phyloP scores from a whole-genome alignment of 2,113 vertebrate genomes.

The Dromaius novaehollandiae region DNA sequence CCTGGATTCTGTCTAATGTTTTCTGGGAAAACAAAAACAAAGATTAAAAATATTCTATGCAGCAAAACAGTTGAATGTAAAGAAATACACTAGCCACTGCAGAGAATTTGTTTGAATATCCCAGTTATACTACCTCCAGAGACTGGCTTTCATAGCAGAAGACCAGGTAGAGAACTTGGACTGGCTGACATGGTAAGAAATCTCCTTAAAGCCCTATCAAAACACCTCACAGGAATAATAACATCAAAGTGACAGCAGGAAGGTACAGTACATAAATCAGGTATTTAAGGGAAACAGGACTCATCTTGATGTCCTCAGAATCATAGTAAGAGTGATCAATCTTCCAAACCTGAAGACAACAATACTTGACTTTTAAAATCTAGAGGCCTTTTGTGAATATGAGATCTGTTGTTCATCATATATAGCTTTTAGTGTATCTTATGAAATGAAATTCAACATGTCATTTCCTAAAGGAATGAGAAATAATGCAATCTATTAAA shows the following conservation, averaged over 20 bases:
- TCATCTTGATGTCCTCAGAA: neutral
- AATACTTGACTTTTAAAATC: neutral
- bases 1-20: neutral
- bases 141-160: neutral
- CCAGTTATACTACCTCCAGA: fast-evolving
- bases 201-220: neutral
- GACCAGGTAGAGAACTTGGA: neutral
- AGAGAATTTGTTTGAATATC: neutral
- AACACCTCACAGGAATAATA: neutral
- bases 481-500: neutral
- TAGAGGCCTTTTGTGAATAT: neutral
- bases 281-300: neutral
- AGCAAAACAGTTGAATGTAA: neutral
- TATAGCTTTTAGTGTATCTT: neutral
- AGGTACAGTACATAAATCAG: neutral
- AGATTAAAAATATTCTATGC: neutral
- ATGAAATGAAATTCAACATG: constrained; percentile 3
- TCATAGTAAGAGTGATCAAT: neutral
- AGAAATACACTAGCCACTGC: neutral
- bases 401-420: neutral
- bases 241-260: neutral
- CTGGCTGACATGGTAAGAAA: neutral
- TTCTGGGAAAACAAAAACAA: neutral
- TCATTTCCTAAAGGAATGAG: neutral
- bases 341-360: neutral